phyloP scores from a whole-genome alignment of 1,140 invertebrate genomes.

The Cotesia chilonis region DNA sequence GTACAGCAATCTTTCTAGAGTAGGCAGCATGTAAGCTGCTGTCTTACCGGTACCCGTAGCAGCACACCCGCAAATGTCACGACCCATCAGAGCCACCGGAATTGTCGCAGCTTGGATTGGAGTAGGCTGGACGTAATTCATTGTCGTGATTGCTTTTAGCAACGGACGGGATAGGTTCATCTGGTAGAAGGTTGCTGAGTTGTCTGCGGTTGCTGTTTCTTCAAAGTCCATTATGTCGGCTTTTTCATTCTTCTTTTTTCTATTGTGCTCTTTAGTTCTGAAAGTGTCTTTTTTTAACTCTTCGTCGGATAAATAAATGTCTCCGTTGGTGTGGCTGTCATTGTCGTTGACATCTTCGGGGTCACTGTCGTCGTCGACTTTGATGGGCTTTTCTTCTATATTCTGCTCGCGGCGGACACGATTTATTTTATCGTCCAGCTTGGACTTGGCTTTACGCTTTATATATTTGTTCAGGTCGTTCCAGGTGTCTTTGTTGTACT shows the following conservation, averaged over 20 bases:
- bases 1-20: slow-evolving; percentile 91
- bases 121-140: slow-evolving; percentile 94
- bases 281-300: slow-evolving; percentile 56
- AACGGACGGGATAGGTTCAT: slow-evolving; percentile 93
- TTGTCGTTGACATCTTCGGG: slow-evolving; percentile 55
- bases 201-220: slow-evolving; percentile 76
- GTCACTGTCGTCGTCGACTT: slow-evolving; percentile 38
- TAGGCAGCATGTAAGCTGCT: slow-evolving; percentile 97
- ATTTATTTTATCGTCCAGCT: slow-evolving; percentile 87
- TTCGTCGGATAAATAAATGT: slow-evolving; percentile 49
- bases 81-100: slow-evolving; percentile 86
- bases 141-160: slow-evolving; percentile 85
- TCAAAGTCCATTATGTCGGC: slow-evolving; percentile 76
- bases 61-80: slow-evolving; percentile 95
- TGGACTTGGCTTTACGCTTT: slow-evolving; percentile 80
- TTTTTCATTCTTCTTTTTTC: slow-evolving; percentile 54
- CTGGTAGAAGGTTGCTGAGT: slow-evolving; percentile 84
- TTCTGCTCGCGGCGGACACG: slow-evolving; percentile 62
- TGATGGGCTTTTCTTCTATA: slow-evolving; percentile 38
- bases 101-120: slow-evolving; percentile 95
- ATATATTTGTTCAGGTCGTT: slow-evolving; percentile 85
- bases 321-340: slow-evolving; percentile 54
- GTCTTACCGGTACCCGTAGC: slow-evolving; percentile 99
- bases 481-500: slow-evolving; percentile 86
- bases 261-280: slow-evolving; percentile 55